These are phyloP conservation scores for Prionace glauca DNA, from an alignment of 2,797 vertebrate species.

Conservation along the genomic window DNA sequence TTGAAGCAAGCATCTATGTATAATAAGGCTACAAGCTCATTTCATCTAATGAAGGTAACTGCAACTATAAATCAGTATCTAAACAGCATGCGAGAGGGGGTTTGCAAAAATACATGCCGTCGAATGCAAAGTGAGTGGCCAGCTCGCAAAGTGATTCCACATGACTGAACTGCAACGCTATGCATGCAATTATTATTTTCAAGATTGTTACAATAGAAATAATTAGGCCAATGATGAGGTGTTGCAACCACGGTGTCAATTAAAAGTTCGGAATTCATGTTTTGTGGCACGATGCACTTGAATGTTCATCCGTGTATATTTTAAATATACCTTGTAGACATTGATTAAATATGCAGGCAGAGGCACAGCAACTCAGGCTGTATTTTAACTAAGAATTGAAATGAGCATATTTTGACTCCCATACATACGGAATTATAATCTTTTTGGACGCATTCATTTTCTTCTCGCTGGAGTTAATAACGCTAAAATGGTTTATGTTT, in stretches of 20 bases:
- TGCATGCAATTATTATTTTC: background rate
- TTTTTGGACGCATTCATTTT: background rate
- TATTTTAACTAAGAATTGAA: background rate
- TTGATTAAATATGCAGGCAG: background rate
- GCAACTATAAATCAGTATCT: constrained; percentile 35
- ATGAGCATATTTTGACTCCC: background rate
- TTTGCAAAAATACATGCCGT: constrained; percentile 18
- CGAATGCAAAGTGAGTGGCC: constrained; percentile 5
- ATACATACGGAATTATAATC: background rate
- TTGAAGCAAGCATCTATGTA: constrained; percentile 28
- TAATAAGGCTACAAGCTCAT: constrained; percentile 30
- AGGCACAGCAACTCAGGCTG: background rate
- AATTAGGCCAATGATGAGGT: constrained; percentile 5
- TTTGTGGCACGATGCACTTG: background rate
- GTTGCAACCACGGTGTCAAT: background rate
- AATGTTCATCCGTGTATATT: background rate
- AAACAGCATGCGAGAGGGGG: background rate
- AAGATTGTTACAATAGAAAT: background rate
- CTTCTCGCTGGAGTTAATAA: background rate
- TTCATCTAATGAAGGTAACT: constrained; percentile 24
- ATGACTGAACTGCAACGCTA: background rate
- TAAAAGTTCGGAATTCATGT: background rate
- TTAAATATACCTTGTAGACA: background rate
- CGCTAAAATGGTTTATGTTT: background rate
- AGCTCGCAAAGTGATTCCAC: constrained; percentile 20